Evolutionary conservation across 1,140 invertebrate species (phyloP), one percentile per base, ranked within the genome.

Genomic region (Drosophila ogumai): DNA sequence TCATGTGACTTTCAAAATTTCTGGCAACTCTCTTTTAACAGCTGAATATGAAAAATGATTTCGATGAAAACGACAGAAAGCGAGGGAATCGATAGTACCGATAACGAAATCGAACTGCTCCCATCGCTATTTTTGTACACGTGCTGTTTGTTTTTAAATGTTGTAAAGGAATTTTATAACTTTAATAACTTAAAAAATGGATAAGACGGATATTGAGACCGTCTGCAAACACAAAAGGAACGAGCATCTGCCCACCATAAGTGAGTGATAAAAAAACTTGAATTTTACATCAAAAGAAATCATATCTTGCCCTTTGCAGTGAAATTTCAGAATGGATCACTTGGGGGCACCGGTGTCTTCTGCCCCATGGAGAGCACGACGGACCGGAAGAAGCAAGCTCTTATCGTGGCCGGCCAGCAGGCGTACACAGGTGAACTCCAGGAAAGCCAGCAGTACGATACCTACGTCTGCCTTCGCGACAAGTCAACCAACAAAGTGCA

Each of bases 261-360:
- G 91, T 92, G 76, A 81, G 81, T 56, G 3, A 8, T 31, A 2
- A 44, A 40, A 19, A 10, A 0, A 10, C 19, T 6, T 10, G 2
- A 10, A 25, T 7, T 25, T 9, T 2, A 6, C 9, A 19, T 17
- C 0, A 2, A 4, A 12, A 60, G 13, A 12, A 19, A 13, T 6
- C 3, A 32, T 22, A 52, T 22, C 9, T 17, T 3, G 8, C 0
- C 25, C 5, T n/a, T 38, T 36, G 9, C 25, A 92, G 91, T 92
- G 5, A 82, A 84, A 58, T 92, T 92, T 41, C 91, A 92, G 75
- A 92, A 92, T 61, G 91, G 91, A 12, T 60, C 75, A 3, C 41
- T 92, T 3, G 66, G 58, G 0, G 64, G 59, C 19, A 52, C 36
- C 8, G 87, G 50, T 0, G 56, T 84, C 6, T 92, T 78, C 40